Conservation (phyloP, 2,113 vertebrate species). For the Empidonax alnorum region DNA sequence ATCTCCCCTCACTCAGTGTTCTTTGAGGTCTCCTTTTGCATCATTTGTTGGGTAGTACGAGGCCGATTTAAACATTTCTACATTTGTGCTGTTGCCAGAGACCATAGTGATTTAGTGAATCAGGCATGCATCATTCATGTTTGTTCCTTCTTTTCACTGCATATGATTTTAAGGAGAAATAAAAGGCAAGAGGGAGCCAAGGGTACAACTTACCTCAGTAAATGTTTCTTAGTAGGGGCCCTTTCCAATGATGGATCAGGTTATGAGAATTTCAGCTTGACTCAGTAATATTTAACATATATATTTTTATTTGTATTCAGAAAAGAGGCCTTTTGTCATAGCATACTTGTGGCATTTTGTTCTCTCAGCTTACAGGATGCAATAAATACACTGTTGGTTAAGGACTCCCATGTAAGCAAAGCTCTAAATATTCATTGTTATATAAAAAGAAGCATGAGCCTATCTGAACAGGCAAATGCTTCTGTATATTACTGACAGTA, state of each 20-base stretch:
- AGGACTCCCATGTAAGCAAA: neutral
- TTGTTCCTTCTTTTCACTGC: slow-evolving; percentile 5
- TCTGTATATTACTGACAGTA: neutral
- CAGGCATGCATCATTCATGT: slow-evolving; percentile 46
- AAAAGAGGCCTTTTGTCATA: neutral
- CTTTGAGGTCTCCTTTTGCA: slow-evolving; percentile 51
- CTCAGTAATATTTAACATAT: neutral
- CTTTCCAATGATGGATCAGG: neutral
- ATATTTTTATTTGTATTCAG: neutral
- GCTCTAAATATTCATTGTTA: neutral
- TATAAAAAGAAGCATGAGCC: neutral
- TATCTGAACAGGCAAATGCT: neutral
- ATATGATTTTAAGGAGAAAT: slow-evolving; percentile 52
- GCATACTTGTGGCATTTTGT: neutral
- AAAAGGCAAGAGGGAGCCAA: slow-evolving; percentile 30
- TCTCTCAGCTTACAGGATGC: neutral
- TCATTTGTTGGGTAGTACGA: slow-evolving; percentile 7
- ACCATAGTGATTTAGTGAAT: slow-evolving; percentile 50
- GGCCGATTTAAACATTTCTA: slow-evolving; percentile 38
- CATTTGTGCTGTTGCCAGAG: slow-evolving; percentile 33
- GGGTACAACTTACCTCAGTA: neutral
- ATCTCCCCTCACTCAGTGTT: slow-evolving; percentile 29
- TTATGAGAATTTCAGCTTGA: neutral
- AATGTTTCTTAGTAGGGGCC: neutral
- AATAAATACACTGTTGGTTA: neutral